These are phyloP conservation scores for Amblyteles armatorius DNA, from an alignment of 2,888 invertebrate genomes.

Conservation along the genomic window DNA sequence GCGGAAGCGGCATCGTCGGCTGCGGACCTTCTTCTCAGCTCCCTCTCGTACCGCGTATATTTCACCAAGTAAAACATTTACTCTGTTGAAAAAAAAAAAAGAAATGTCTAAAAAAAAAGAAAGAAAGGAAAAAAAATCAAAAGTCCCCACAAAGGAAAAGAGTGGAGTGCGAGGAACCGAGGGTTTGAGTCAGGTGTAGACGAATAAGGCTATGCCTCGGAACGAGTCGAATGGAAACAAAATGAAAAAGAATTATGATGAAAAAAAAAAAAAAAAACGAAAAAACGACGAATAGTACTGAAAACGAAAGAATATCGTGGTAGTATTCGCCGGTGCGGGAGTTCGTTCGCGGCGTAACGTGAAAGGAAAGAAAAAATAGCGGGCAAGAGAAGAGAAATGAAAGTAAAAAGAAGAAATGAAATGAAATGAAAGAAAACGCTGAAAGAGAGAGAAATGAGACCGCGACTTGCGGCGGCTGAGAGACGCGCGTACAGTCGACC, in stretches of 20 bases:
- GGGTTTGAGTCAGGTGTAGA: background rate
- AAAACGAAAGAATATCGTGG: conserved; percentile 19
- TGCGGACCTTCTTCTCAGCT: conserved; percentile 11
- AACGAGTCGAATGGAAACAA: conserved; percentile 31
- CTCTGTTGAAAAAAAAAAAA: conserved; percentile 10
- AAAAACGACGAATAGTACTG: background rate
- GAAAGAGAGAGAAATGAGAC: conserved; percentile 34
- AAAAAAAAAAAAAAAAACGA: conserved; percentile 2
- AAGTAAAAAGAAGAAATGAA: conserved; percentile 17
- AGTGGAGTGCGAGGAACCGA: conserved; percentile 1
- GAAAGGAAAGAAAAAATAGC: conserved; percentile 10
- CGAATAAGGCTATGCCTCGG: conserved; percentile 8
- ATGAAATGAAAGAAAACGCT: conserved; percentile 32
- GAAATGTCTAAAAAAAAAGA: background rate
- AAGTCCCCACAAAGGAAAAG: background rate
- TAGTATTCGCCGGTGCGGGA: conserved; percentile 13
- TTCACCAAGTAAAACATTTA: conserved; percentile 32
- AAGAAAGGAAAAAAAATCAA: background rate
- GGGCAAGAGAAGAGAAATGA: background rate
- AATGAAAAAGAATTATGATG: conserved; percentile 46
- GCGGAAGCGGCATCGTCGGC: conserved; percentile 16
- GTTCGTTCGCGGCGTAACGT: conserved; percentile 27
- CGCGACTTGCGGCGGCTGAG: conserved; percentile 26
- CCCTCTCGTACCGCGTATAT: background rate
- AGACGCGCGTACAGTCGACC: background rate